Conservation (phyloP, 1,140 invertebrate species). For the Hestina assimilis region DNA sequence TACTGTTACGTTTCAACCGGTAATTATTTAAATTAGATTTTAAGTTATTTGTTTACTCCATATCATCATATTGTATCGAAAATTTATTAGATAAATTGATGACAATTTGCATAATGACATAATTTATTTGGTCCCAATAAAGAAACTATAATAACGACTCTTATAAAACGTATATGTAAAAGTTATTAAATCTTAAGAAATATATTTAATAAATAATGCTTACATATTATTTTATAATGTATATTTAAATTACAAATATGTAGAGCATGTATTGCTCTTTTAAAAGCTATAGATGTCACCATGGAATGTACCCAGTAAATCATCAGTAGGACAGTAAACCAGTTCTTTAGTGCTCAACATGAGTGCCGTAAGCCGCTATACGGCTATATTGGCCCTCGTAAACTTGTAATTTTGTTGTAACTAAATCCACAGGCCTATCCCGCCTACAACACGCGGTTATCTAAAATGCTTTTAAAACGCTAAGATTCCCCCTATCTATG, state of each 20-base stretch:
- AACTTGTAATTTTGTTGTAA: constrained; percentile 72
- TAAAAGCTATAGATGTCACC: constrained; percentile 28
- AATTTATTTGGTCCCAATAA: no score
- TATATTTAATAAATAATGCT: no score
- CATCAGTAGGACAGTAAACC: constrained; percentile 57
- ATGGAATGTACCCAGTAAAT: constrained; percentile 67
- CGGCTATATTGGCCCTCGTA: constrained; percentile 57
- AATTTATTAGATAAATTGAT: background rate
- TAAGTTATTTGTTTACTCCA: background rate
- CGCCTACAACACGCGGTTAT: constrained; percentile 59
- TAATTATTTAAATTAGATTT: constrained; percentile 6
- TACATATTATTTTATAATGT: no score
- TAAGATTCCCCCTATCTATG: constrained; percentile 49
- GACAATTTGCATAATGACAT: background rate
- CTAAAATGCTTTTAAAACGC: constrained; percentile 69
- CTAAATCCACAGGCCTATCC: constrained; percentile 54
- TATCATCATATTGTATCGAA: background rate
- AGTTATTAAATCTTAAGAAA: no score
- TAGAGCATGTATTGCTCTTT: background rate
- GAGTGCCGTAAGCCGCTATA: constrained; percentile 44
- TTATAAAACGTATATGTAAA: no score
- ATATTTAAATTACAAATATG: background rate
- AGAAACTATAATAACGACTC: no score
- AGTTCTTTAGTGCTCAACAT: constrained; percentile 58
- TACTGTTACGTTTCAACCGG: constrained; percentile 14